Conservation (phyloP, 2,797 vertebrate species). For the Enteromius trimaculatus region DNA sequence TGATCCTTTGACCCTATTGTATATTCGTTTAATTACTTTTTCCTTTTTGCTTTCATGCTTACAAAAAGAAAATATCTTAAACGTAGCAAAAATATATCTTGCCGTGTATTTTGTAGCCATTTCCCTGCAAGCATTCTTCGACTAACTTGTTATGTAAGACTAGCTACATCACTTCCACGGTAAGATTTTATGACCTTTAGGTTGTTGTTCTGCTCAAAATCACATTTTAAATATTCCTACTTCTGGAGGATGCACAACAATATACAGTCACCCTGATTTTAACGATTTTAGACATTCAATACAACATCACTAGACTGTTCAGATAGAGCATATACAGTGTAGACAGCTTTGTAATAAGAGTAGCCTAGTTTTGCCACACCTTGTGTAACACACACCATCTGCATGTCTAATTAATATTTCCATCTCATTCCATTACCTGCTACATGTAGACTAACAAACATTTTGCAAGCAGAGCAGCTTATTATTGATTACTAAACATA, state of each 20-base stretch:
- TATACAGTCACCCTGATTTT: neutral
- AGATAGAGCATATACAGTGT: neutral
- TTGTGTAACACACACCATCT: conserved; percentile 3
- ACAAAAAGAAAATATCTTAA: neutral
- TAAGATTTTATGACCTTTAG: neutral
- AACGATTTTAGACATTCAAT: neutral
- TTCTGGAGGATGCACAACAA: neutral
- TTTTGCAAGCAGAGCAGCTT: neutral
- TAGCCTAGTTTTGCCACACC: conserved; percentile 17
- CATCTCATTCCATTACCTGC: neutral
- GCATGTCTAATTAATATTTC: neutral
- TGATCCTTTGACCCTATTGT: neutral
- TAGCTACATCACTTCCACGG: neutral
- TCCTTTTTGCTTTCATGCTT: neutral
- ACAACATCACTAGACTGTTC: neutral
- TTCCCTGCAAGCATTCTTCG: neutral
- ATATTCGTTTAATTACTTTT: neutral
- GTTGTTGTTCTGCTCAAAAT: neutral
- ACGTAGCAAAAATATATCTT: neutral
- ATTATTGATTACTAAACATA: neutral
- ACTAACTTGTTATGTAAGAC: neutral
- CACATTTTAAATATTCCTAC: neutral
- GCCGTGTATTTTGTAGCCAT: neutral
- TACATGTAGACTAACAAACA: neutral
- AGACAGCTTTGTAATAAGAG: neutral